Conservation (phyloP, 2,113 vertebrate genomes). For the Indicator maculatus region DNA sequence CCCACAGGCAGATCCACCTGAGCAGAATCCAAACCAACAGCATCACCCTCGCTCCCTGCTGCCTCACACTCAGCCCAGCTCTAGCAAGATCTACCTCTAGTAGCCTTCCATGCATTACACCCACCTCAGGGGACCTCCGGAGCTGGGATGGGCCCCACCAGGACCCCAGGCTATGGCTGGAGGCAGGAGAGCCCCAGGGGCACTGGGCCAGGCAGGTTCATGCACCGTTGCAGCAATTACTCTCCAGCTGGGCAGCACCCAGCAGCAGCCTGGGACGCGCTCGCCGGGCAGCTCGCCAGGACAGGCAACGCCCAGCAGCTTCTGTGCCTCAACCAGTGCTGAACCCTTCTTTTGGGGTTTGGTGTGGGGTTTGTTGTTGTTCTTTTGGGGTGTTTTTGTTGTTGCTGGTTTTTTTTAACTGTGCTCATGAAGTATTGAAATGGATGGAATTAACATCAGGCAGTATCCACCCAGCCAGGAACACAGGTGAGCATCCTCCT, state of each 20-base stretch:
- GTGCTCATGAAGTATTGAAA: not conserved
- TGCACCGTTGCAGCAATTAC: not conserved
- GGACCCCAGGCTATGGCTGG: accelerated
- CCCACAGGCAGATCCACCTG: not conserved
- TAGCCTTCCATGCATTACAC: not conserved
- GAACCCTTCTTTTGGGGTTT: not conserved
- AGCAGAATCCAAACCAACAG: not conserved
- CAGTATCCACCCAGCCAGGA: not conserved
- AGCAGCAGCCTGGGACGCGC: not conserved
- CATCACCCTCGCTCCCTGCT: not conserved
- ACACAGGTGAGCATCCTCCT: not conserved
- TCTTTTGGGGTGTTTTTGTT: too few relatives aligned
- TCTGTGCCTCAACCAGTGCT: not conserved
- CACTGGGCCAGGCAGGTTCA: accelerated
- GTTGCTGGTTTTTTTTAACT: not conserved
- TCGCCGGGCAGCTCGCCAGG: not conserved
- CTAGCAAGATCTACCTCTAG: accelerated
- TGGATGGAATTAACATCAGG: not conserved
- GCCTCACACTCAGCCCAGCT: not conserved
- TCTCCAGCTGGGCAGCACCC: not conserved
- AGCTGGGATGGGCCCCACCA: not conserved
- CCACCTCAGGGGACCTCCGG: not conserved
- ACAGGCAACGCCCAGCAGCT: not conserved
- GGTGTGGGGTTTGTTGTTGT: not conserved
- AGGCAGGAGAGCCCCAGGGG: not conserved